Percentiles rank a stretch among this genome's conserved stretches.
Evolutionary conservation across 2,888 invertebrate genomes (phyloP).

Genomic region (Halictus quadricinctus): DNA sequence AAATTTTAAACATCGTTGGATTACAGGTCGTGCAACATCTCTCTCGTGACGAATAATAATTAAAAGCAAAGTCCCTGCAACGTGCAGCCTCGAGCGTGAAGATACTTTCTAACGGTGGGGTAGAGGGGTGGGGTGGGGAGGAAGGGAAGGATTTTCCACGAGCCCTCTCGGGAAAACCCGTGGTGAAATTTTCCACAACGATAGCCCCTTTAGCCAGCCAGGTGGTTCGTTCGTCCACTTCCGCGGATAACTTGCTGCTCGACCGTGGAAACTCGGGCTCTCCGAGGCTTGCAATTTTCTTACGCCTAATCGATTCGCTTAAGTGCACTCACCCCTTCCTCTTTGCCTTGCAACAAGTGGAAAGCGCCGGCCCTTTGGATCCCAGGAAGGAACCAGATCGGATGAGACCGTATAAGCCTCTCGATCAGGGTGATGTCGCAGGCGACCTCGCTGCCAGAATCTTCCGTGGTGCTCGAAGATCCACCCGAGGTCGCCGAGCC

Average conservation of each 20-base stretch:
- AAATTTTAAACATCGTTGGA: too few species aligned
- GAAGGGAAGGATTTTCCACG: background rate
- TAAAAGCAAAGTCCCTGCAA: background rate
- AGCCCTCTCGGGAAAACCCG: background rate
- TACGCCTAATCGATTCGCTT: slow-evolving; percentile 58
- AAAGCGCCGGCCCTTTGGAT: slow-evolving; percentile 96
- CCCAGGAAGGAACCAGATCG: slow-evolving; percentile 97
- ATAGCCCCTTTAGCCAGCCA: slow-evolving; percentile 10
- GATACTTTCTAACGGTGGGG: background rate
- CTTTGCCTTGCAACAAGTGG: slow-evolving; percentile 96
- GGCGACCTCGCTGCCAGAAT: slow-evolving; percentile 88
- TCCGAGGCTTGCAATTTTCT: slow-evolving; percentile 53
- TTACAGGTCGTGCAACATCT: background rate
- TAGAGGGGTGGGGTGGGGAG: too few species aligned
- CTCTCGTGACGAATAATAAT: background rate
- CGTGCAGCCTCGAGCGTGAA: background rate
- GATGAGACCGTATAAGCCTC: slow-evolving; percentile 94
- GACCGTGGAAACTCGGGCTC: slow-evolving; percentile 18
- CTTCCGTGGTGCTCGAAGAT: slow-evolving; percentile 81
- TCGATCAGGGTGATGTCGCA: slow-evolving; percentile 94
- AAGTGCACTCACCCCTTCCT: slow-evolving; percentile 90
- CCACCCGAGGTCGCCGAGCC: slow-evolving; percentile 83
- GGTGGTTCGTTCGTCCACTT: background rate
- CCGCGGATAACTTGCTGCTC: slow-evolving; percentile 32
- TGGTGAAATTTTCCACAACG: slow-evolving; percentile 34